phyloP scores from a whole-genome alignment of 2,888 invertebrate species.

The Salpingus planirostris region DNA sequence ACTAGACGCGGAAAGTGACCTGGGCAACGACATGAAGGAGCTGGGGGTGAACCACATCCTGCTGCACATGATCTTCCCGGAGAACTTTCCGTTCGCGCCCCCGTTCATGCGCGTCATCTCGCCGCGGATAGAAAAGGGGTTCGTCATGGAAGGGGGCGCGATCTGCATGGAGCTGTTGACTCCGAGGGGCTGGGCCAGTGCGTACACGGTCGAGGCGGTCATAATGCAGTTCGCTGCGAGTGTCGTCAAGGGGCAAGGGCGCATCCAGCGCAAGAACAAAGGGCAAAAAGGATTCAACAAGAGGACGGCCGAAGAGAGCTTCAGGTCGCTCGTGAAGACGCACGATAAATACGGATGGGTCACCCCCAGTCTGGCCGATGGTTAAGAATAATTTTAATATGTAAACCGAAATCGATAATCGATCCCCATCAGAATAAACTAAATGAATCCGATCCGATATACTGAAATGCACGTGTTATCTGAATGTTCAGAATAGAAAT shows the following conservation, averaged over 20 bases:
- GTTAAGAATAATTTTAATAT: too few relatives aligned
- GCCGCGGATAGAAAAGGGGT: slow-evolving; percentile 60
- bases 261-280: slow-evolving; percentile 70
- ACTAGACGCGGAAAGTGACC: slow-evolving; percentile 75
- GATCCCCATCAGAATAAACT: too few relatives aligned
- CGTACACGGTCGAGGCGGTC: slow-evolving; percentile 79
- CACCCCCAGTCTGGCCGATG: slow-evolving; percentile 76
- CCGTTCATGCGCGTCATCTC: slow-evolving; percentile 65
- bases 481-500: slow-evolving; percentile 16
- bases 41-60: slow-evolving; percentile 65
- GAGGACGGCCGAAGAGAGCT: slow-evolving; percentile 79
- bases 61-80: slow-evolving; percentile 74
- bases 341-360: slow-evolving; percentile 91
- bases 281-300: slow-evolving; percentile 69
- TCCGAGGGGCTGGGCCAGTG: slow-evolving; percentile 81
- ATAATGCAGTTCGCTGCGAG: slow-evolving; percentile 86
- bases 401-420: too few relatives aligned
- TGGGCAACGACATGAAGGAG: slow-evolving; percentile 74
- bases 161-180: slow-evolving; percentile 85
- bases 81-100: slow-evolving; percentile 83
- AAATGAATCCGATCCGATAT: slow-evolving; percentile 15
- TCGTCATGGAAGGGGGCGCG: slow-evolving; percentile 85
- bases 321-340: slow-evolving; percentile 77
- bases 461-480: slow-evolving; percentile 13
- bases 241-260: slow-evolving; percentile 79